Percentiles rank a stretch among this genome's conserved stretches.
Conservation (phyloP, 2,888 invertebrate species). For the Orthosia incerta region DNA sequence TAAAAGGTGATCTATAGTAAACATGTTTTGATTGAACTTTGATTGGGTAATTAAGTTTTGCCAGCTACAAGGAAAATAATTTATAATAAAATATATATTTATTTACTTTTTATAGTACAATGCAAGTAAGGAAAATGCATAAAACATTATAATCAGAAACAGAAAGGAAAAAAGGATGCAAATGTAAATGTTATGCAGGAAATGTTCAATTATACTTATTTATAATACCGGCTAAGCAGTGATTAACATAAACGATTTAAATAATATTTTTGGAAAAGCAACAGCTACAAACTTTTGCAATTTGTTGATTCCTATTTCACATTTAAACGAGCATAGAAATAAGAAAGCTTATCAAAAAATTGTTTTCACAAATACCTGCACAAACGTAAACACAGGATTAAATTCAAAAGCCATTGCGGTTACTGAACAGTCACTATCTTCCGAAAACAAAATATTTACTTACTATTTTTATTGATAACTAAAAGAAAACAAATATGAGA, state of each 20-base stretch:
- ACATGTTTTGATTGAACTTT: background rate
- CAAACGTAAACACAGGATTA: conserved; percentile 59
- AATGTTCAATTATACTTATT: conserved; percentile 7
- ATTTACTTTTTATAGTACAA: background rate
- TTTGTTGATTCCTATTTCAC: conserved; percentile 5
- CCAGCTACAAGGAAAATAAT: conserved; percentile 2
- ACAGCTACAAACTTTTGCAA: conserved; percentile 11
- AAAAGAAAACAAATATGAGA: conserved; percentile 41
- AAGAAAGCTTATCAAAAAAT: background rate
- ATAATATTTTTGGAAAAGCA: background rate
- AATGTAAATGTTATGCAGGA: conserved; percentile 5
- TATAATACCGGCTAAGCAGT: background rate
- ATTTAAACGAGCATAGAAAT: background rate
- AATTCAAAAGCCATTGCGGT: conserved; percentile 47
- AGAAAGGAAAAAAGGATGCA: conserved; percentile 5
- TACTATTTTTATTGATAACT: conserved; percentile 22
- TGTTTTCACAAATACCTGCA: conserved; percentile 38
- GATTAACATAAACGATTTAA: background rate
- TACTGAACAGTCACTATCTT: conserved; percentile 24
- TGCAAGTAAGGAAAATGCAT: background rate
- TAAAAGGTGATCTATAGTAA: background rate
- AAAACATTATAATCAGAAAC: background rate
- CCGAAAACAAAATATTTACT: conserved; percentile 6
- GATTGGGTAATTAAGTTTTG: background rate
- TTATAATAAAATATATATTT: background rate